Evolutionary conservation across 2,797 vertebrate species (phyloP), one percentile per base, ranked within the genome.

Genomic region (Somateria mollissima): DNA sequence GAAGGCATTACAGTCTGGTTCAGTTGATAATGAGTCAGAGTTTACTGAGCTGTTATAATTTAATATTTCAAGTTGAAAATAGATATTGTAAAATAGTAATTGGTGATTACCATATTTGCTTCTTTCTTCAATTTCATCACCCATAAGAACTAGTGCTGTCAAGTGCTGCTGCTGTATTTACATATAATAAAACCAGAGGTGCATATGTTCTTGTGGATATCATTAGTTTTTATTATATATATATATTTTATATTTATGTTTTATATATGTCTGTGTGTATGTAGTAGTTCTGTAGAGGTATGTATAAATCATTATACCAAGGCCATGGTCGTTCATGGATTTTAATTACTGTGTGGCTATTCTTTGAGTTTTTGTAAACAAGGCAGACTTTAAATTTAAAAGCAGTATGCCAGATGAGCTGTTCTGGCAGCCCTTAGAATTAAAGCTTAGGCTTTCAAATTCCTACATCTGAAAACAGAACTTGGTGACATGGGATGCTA

Each of bases 31-130:
- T 92, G 73, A 93, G 60, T 95, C 87, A 79, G 64, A 49, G 69
- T 76, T 45, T 94, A 91, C 82, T 45, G 92, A 96, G 30, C 72
- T 94, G 94, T 94, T 93, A 86, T 32, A 64, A 89, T 96, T 94
- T 56, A n/a, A 36, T 58, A 43, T 75, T 91, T 54, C 69, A 74
- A 81, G 64, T 95, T 78, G 8, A 45, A 34, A 65, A 58, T 70
- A 32, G 32, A 21, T 69, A 57, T 6, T 81, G 47, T 90, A 72
- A 70, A 84, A 75, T 43, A 73, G 61, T 84, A 84, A 70, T 43
- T 95, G 51, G 20, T 39, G 57, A 91, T 87, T 88, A 28, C 24
- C 11, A 3, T 47, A 27, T 53, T 45, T 54, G 74, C 75, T 56
- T 87, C 65, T 77, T 85, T 87, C 72, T 90, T 72, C 64, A 51